A percentile compares a stretch with the other conserved stretches of the same genome.
Conservation (phyloP, 1,140 invertebrate species). For the Drosophila simulans region DNA sequence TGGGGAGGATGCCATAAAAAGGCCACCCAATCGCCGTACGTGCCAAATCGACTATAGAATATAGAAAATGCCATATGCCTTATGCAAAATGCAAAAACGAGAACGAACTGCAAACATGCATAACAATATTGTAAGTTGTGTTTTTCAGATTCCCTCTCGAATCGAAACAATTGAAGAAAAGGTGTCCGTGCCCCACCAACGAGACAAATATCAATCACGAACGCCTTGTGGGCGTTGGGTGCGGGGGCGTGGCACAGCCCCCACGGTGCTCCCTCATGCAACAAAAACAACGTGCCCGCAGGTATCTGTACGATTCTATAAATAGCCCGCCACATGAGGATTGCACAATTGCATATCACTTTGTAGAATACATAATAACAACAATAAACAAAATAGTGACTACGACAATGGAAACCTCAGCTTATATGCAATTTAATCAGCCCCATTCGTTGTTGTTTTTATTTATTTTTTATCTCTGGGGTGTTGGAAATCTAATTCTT, state of each 20-base stretch:
- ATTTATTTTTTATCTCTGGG: neutral
- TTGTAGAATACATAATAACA: conserved; percentile 14
- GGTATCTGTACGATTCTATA: conserved; percentile 21
- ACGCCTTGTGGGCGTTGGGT: conserved; percentile 1
- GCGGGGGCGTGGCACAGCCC: neutral
- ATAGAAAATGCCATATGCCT: neutral
- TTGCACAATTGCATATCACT: conserved; percentile 58
- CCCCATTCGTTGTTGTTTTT: conserved; percentile 6
- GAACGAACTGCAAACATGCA: conserved; percentile 30
- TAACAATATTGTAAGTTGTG: conserved; percentile 41
- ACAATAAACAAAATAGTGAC: conserved; percentile 27
- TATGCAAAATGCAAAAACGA: neutral
- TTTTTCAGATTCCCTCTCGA: conserved; percentile 24
- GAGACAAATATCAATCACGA: conserved; percentile 64
- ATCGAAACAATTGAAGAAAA: conserved; percentile 58
- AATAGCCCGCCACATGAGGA: conserved; percentile 44
- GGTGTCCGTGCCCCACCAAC: conserved; percentile 47
- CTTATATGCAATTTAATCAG: conserved; percentile 55
- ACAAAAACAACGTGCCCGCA: conserved; percentile 41
- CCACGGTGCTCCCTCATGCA: conserved; percentile 25
- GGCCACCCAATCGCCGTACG: conserved; percentile 31
- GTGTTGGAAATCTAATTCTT: conserved; percentile 21
- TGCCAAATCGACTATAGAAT: conserved; percentile 28
- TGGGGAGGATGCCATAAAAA: conserved; percentile 31
- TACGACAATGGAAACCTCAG: conserved; percentile 20